Percentiles rank a stretch among this genome's conserved stretches.
phyloP scores from a whole-genome alignment of 2,888 invertebrate genomes.

The Dryococelus australis region DNA sequence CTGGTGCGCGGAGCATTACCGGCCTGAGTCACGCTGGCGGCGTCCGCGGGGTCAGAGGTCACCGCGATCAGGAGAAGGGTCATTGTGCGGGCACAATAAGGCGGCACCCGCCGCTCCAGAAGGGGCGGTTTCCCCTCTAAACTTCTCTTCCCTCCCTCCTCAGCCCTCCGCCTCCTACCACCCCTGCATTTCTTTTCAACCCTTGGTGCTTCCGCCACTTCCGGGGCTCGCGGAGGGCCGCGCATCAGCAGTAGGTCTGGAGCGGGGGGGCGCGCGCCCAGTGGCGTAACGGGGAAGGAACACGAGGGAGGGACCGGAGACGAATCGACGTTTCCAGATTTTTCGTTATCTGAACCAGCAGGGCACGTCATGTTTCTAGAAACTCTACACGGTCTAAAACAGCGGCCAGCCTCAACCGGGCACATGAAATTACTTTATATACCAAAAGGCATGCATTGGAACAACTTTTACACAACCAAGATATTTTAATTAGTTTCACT shows the following conservation, averaged over 20 bases:
- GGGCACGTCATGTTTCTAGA: too few species aligned
- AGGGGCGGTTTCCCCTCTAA: neutral
- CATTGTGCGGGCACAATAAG: neutral
- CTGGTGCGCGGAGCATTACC: neutral
- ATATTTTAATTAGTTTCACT: too few species aligned
- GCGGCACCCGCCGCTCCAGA: neutral
- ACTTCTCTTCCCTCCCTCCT: neutral
- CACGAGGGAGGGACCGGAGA: neutral
- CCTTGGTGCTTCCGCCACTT: neutral
- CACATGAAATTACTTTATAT: too few species aligned
- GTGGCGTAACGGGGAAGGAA: neutral
- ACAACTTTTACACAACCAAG: too few species aligned
- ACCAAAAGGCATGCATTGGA: too few species aligned
- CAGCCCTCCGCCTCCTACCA: neutral
- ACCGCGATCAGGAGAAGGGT: neutral
- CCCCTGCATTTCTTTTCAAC: neutral
- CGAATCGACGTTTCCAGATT: too few species aligned
- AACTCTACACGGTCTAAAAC: too few species aligned
- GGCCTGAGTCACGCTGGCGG: neutral
- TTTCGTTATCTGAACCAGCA: too few species aligned
- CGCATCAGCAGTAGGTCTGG: neutral
- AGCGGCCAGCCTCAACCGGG: too few species aligned
- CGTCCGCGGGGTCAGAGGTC: neutral
- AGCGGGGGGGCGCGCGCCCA: neutral
- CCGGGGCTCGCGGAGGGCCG: neutral